phyloP scores from a whole-genome alignment of 2,888 invertebrate species.

The Alcis repandata region DNA sequence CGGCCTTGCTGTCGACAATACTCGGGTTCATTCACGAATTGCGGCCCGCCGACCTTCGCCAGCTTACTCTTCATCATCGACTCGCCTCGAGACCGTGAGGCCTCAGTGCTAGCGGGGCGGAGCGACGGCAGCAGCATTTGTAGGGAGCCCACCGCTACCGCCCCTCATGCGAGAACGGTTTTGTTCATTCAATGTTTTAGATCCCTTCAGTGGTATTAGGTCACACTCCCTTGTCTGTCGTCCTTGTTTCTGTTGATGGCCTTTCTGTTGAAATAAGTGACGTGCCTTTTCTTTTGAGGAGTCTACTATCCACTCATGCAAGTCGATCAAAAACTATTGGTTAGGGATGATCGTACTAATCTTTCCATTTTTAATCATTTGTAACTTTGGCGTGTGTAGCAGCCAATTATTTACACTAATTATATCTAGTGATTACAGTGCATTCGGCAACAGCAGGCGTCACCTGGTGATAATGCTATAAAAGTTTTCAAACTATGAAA shows the following conservation, averaged over 20 bases:
- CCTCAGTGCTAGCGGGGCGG: too few species aligned
- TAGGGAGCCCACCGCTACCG: too few species aligned
- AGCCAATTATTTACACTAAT: neutral
- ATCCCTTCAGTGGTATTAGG: too few species aligned
- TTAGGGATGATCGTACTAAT: too few species aligned
- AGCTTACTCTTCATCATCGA: too few species aligned
- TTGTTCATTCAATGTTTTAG: too few species aligned
- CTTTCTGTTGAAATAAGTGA: too few species aligned
- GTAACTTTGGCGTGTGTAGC: neutral
- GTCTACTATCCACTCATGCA: neutral
- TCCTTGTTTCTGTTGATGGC: neutral
- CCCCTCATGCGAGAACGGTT: too few species aligned
- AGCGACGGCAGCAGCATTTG: too few species aligned
- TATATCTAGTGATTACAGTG: neutral
- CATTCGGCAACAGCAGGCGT: neutral
- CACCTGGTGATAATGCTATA: neutral
- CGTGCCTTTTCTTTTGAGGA: too few species aligned
- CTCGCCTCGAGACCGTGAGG: too few species aligned
- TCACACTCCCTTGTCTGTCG: neutral
- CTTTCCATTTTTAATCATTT: too few species aligned
- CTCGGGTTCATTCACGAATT: slow-evolving; percentile 49
- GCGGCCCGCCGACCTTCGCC: slow-evolving; percentile 21
- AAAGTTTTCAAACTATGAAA: neutral
- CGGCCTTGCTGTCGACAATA: slow-evolving; percentile 74
- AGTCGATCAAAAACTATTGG: neutral